These are phyloP conservation scores for Chamaea fasciata DNA, from an alignment of 2,113 vertebrate species.

Conservation along the genomic window DNA sequence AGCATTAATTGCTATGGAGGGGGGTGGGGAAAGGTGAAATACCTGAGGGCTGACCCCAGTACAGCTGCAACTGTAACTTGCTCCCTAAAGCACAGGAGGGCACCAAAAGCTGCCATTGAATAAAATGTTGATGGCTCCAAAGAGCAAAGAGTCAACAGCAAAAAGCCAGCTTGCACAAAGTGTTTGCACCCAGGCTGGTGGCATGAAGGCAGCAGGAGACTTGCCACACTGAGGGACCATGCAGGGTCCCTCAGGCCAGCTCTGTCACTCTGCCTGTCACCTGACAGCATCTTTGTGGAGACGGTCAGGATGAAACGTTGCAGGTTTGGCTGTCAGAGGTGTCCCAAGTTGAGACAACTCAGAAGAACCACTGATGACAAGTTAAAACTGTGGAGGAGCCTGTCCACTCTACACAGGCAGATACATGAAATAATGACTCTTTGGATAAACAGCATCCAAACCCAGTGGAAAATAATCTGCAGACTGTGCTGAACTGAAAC, in stretches of 20 bases:
- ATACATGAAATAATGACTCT: background rate
- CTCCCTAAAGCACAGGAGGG: background rate
- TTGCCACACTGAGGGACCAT: accelerated
- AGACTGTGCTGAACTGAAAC: background rate
- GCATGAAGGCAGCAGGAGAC: background rate
- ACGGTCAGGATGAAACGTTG: accelerated
- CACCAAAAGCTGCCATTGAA: background rate
- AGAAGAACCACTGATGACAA: background rate
- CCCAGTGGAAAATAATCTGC: background rate
- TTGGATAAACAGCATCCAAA: background rate
- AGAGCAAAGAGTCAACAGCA: accelerated
- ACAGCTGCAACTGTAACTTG: background rate
- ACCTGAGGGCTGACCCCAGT: background rate
- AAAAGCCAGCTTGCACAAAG: background rate
- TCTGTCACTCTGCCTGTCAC: background rate
- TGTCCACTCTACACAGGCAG: background rate
- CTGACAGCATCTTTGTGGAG: background rate
- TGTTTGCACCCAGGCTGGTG: background rate
- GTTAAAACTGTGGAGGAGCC: background rate
- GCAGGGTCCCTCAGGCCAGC: background rate
- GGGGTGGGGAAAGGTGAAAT: background rate
- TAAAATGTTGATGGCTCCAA: background rate
- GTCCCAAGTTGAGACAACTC: background rate
- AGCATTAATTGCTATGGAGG: background rate
- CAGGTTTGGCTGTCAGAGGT: background rate